Evolutionary conservation across 2,888 invertebrate species (phyloP), one percentile per base, ranked within the genome.

Genomic region (Euzophera pinguis): DNA sequence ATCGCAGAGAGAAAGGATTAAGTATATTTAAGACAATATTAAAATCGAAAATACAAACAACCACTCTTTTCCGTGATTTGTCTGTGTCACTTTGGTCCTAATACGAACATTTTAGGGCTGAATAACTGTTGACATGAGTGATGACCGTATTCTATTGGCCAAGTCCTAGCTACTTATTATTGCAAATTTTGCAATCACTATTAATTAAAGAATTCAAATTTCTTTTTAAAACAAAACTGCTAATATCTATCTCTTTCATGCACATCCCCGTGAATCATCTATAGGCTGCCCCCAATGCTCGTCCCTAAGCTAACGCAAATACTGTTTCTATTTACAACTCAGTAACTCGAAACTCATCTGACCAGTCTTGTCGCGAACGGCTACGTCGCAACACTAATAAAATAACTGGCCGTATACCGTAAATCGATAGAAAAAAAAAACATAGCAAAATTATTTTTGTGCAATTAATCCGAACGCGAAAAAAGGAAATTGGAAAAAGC

Each of bases 311-410:
- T 34, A 49, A 51, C 55, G 50, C 57, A 48, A 58, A 59, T 56
- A 50, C 22, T 32, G 37, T 55, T 57, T 66, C 64, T 66, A 66
- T 66, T 66, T 63, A 54, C 56, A 59, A 58, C 51, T 50, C 54
- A 47, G 66, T 62, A 64, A 66, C 57, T 47, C 52, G 62, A 64
- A 64, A 53, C 61, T 53, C 35, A 5, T 34, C 42, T 13, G 45
- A 47, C 57, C 61, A 62, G 63, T 62, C 59, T 57, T 37, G 49
- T 50, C 53, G 53, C 55, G 57, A 13, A 53, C 61, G 59, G 60
- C 49, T 61, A 62, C 60, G 56, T 56, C 57, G 38, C 29, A 14
- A 32, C 45, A 17, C 16, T 38, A 52, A 52, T 49, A 48, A 55
- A 22, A 5, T 43, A 53, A 55, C 55, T 48, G 59, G 55, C 59